Conservation (phyloP, 2,113 vertebrate species). For the Ptilonorhynchus violaceus region DNA sequence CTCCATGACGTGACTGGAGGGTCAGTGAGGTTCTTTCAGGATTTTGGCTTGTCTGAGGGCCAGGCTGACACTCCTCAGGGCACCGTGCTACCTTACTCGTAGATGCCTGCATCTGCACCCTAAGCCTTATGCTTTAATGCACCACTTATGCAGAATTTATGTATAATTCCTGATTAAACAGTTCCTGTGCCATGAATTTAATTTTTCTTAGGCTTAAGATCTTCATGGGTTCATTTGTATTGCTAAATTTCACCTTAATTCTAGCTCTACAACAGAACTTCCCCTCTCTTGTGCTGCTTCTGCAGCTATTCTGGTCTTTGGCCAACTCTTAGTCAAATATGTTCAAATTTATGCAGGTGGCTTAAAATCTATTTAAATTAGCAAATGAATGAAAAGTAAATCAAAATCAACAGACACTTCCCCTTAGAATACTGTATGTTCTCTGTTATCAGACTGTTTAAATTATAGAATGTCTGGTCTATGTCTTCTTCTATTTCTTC, state of each 20-base stretch:
- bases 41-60: background rate
- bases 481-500: conserved; percentile 34
- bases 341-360: conserved; percentile 34
- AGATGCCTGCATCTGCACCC: background rate
- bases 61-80: background rate
- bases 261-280: background rate
- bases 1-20: background rate
- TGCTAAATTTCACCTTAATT: background rate
- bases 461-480: conserved; percentile 40
- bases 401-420: conserved; percentile 34
- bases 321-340: conserved; percentile 16
- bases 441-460: conserved; percentile 49
- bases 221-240: background rate
- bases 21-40: background rate
- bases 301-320: background rate
- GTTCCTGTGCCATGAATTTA: background rate
- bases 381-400: conserved; percentile 39
- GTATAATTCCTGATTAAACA: background rate
- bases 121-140: background rate
- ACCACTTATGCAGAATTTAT: background rate
- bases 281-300: background rate
- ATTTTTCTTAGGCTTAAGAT: background rate
- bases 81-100: background rate
- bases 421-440: background rate
- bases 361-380: conserved; percentile 40